Evolutionary conservation across 2,797 vertebrate genomes (phyloP).

Genomic region (Bufotes viridis): DNA sequence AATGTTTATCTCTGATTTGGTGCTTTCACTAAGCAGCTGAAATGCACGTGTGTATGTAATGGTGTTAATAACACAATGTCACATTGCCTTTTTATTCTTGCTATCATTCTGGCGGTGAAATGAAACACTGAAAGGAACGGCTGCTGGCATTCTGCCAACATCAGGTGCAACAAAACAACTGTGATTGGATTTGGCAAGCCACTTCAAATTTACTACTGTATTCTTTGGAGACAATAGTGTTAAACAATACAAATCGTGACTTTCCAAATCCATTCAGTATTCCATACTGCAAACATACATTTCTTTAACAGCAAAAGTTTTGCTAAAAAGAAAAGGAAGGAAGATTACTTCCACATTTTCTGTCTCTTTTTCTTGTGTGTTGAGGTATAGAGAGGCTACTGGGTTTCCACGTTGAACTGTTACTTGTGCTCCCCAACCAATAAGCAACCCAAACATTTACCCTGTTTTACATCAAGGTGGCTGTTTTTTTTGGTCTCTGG

Average conservation of each 20-base stretch:
- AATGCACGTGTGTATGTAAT: constrained; percentile 44
- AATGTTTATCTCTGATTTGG: constrained; percentile 18
- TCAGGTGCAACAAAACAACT: constrained; percentile 46
- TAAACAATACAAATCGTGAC: constrained; percentile 45
- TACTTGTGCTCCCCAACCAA: neutral
- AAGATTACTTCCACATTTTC: constrained; percentile 26
- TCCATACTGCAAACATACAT: constrained; percentile 48
- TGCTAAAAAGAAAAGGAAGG: constrained; percentile 27
- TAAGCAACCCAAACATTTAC: neutral
- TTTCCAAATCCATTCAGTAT: constrained; percentile 45
- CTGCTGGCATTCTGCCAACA: constrained; percentile 61
- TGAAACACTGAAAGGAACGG: constrained; percentile 45
- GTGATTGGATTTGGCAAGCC: constrained; percentile 59
- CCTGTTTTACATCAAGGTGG: neutral
- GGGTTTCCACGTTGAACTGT: neutral
- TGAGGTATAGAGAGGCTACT: neutral
- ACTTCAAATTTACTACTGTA: constrained; percentile 52
- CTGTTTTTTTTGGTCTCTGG: neutral
- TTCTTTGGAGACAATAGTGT: constrained; percentile 55
- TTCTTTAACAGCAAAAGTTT: constrained; percentile 28
- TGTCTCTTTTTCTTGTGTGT: constrained; percentile 4
- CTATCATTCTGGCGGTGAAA: constrained; percentile 50
- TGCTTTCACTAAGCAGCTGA: constrained; percentile 29
- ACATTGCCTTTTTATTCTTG: constrained; percentile 39
- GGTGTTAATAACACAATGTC: constrained; percentile 49